A percentile compares a stretch with the other conserved stretches of the same genome.
Conservation (phyloP, 2,797 vertebrate genomes). For the Halcyon badia region DNA sequence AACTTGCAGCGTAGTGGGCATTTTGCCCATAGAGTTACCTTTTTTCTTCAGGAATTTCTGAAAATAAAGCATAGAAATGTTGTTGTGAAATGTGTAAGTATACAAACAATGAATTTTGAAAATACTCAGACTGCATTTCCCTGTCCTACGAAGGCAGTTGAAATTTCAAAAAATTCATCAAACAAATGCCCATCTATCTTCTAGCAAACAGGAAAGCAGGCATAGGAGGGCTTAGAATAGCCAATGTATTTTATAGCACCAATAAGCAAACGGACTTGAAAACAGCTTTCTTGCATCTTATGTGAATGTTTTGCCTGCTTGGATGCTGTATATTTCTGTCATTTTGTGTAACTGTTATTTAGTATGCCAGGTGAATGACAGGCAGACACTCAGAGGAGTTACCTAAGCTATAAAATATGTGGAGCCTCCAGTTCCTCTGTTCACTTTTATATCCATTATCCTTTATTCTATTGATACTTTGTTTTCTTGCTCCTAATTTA, state of each 20-base stretch:
- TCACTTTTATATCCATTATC: not conserved
- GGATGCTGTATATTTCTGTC: not conserved
- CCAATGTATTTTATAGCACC: not conserved
- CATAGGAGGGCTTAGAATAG: not conserved
- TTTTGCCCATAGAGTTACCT: not conserved
- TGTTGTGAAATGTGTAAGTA: not conserved
- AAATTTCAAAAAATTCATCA: not conserved
- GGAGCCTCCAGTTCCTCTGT: not conserved
- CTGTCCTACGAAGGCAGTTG: not conserved
- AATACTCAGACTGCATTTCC: not conserved
- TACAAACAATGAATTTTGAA: not conserved
- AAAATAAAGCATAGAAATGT: not conserved
- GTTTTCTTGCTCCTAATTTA: not conserved
- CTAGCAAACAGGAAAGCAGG: not conserved
- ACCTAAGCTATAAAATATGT: not conserved
- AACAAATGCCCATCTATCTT: accelerated
- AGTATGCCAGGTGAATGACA: not conserved
- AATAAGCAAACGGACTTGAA: not conserved
- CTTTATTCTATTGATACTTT: not conserved
- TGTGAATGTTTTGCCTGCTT: not conserved
- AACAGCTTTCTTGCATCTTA: not conserved
- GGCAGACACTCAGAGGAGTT: not conserved
- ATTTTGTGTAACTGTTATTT: not conserved
- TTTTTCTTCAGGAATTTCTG: not conserved
- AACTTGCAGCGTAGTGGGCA: not conserved